Evolutionary conservation across 2,888 invertebrate genomes (phyloP), one percentile per base, ranked within the genome.

Genomic region (Drepana falcataria): DNA sequence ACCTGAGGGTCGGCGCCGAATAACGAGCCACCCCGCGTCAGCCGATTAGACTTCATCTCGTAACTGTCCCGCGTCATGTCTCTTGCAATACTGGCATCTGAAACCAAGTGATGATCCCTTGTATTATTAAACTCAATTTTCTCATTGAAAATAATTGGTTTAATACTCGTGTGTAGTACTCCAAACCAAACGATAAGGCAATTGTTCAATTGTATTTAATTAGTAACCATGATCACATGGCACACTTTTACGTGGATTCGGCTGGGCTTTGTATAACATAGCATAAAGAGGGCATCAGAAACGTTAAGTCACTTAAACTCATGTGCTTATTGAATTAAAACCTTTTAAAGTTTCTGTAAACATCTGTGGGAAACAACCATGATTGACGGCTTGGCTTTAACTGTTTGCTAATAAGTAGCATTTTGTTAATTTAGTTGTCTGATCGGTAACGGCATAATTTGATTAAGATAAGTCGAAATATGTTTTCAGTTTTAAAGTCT

Each of bases 1-100:
- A 82, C 78, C 68, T 91, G 91, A 21, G 91, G 89, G 63, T 91
- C 91, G 21, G 83, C 69, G 35, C 85, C 85, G 66, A 92, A 91
- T 35, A 91, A 79, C 35, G 91, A 91, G 34, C 82, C 75, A 35
- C 87, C 91, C 7, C 91, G 81, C 44, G 85, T 79, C 55, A 88
- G 64, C 55, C 79, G 78, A 60, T 83, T 84, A 49, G 77, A 66
- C 68, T 84, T 85, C 91, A 92, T 89, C 77, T 92, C 91, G 83
- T 87, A 89, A 69, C 77, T 85, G 74, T 90, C 87, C 55, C 81
- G 81, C 64, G 85, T 79, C 90, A 90, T 91, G 71, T 66, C 70
- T 76, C 69, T 68, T 68, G 57, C 79, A 77, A 57, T 68, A 94
- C 77, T 83, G 80, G 75, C 83, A 89, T 90, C 91, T 91, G 89